Percentiles rank a stretch among this genome's conserved stretches.
These are phyloP conservation scores for Aporophyla lueneburgensis DNA, from an alignment of 2,888 invertebrate species.

Conservation along the genomic window DNA sequence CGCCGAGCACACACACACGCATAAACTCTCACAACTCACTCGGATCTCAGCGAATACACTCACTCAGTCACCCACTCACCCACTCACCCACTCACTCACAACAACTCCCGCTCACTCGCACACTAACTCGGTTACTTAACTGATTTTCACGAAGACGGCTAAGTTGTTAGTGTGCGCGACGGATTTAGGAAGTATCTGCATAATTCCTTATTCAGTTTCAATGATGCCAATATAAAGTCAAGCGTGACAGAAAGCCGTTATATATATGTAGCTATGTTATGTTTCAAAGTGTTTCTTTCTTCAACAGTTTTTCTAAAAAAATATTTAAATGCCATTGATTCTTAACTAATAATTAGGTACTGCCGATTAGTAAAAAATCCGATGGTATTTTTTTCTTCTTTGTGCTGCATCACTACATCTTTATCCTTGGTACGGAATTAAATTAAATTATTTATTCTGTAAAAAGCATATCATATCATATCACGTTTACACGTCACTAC, in stretches of 20 bases:
- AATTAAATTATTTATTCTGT: neutral
- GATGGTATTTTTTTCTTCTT: neutral
- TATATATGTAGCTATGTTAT: neutral
- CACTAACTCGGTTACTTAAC: neutral
- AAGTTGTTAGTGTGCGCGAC: neutral
- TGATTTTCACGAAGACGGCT: neutral
- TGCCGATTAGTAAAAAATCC: neutral
- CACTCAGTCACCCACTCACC: too few relatives aligned
- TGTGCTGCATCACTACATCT: neutral
- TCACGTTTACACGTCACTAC: neutral
- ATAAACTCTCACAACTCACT: neutral
- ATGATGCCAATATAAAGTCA: neutral
- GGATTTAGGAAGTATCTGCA: neutral
- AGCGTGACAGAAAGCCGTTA: neutral
- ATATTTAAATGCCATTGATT: neutral
- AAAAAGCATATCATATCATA: neutral
- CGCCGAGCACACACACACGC: slow-evolving; percentile 6
- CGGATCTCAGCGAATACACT: neutral
- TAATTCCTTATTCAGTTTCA: neutral
- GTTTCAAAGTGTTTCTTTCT: neutral
- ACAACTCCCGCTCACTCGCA: neutral
- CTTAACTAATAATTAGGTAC: neutral
- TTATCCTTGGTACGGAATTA: too few relatives aligned
- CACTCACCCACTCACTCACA: too few relatives aligned
- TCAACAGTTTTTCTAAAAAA: neutral